These are phyloP conservation scores for Sycophila sp. DNA, from an alignment of 1,140 invertebrate species.

Conservation along the genomic window DNA sequence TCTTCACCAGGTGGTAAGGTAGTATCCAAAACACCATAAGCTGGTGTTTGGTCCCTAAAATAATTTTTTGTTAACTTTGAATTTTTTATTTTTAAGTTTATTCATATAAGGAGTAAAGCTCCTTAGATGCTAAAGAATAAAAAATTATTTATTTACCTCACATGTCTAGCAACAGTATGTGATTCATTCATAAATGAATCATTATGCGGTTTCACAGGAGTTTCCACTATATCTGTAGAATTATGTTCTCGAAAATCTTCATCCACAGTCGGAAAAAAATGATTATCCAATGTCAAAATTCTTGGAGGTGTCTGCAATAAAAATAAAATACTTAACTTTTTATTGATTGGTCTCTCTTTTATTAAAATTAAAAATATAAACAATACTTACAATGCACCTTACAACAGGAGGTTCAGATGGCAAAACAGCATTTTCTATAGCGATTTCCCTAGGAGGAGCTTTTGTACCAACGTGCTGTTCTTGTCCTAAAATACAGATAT, in stretches of 20 bases:
- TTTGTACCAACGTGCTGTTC: conserved; percentile 85
- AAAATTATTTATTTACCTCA: conserved; percentile 49
- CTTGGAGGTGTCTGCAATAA: conserved; percentile 79
- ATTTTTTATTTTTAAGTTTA: background rate
- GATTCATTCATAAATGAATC: conserved; percentile 49
- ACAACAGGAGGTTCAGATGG: conserved; percentile 75
- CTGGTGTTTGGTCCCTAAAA: conserved; percentile 74
- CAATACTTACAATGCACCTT: conserved; percentile 71
- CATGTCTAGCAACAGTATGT: conserved; percentile 50
- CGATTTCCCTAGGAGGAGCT: conserved; percentile 84
- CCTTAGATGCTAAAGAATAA: conserved; percentile 10
- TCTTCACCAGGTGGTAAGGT: conserved; percentile 80
- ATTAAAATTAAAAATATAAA: conserved; percentile 17
- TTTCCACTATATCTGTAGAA: conserved; percentile 42
- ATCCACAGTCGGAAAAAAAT: conserved; percentile 80
- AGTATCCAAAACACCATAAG: conserved; percentile 69
- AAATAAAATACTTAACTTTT: conserved; percentile 4
- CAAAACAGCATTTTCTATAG: conserved; percentile 82
- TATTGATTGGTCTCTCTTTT: background rate
- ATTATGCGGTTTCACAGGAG: conserved; percentile 33
- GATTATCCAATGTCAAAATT: conserved; percentile 83
- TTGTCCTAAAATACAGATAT: conserved; percentile 67
- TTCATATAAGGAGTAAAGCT: too few relatives aligned
- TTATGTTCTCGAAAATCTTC: conserved; percentile 65
- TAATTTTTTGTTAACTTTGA: background rate